A percentile compares a stretch with the other conserved stretches of the same genome.
Conservation (phyloP, 2,888 invertebrate genomes). For the Eledone cirrhosa region DNA sequence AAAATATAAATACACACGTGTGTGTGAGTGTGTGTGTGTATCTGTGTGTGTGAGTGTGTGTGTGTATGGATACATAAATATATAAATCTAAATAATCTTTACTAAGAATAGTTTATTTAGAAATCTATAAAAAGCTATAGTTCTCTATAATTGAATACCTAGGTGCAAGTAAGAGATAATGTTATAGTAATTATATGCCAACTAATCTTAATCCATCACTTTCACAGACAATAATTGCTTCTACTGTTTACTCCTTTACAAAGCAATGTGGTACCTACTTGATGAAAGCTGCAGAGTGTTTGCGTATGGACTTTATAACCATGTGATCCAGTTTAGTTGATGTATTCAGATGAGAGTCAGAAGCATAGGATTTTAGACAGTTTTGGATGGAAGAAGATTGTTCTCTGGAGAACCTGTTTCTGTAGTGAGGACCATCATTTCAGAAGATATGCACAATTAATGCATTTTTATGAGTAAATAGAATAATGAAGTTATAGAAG, state of each 20-base stretch:
- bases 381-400: background rate
- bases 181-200: background rate
- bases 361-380: conserved; percentile 16
- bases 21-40: too few relatives aligned
- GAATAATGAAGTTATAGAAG: too few relatives aligned
- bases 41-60: too few relatives aligned
- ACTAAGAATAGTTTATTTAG: too few relatives aligned
- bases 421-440: conserved; percentile 8
- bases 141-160: background rate
- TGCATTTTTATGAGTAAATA: too few relatives aligned
- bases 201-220: too few relatives aligned
- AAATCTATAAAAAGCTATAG: too few relatives aligned
- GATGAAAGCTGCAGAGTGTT: conserved; percentile 7
- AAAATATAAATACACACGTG: too few relatives aligned
- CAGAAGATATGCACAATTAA: too few relatives aligned
- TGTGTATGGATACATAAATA: too few relatives aligned
- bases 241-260: background rate
- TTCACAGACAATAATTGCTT: background rate
- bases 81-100: too few relatives aligned
- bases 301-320: conserved; percentile 16
- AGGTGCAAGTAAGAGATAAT: background rate
- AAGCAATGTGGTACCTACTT: background rate
- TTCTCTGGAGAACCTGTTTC: background rate
- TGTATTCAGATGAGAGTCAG: conserved; percentile 12
- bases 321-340: background rate